Evolutionary conservation across 2,797 vertebrate species (phyloP).

Genomic region (Amphiprion clarkii): DNA sequence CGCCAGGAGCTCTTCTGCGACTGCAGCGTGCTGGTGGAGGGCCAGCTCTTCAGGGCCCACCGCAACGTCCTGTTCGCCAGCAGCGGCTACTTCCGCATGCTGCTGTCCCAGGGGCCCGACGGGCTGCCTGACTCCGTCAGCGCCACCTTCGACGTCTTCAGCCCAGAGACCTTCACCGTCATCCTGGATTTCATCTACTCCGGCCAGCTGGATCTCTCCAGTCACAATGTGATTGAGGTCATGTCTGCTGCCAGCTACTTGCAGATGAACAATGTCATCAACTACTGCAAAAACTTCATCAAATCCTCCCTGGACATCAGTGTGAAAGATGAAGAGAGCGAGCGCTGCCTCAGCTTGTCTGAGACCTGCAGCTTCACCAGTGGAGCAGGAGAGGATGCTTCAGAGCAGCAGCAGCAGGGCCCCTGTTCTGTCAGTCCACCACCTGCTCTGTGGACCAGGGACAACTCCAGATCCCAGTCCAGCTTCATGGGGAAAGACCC

Average conservation of each 20-base stretch:
- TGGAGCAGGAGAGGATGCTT: conserved; percentile 72
- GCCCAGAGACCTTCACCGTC: conserved; percentile 93
- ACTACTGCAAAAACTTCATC: conserved; percentile 97
- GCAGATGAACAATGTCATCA: conserved; percentile 98
- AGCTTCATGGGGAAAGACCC: conserved; percentile 75
- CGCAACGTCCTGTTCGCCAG: conserved; percentile 96
- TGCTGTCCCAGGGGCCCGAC: conserved; percentile 90
- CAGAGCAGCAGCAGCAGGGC: conserved; percentile 79
- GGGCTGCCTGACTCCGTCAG: conserved; percentile 86
- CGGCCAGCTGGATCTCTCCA: conserved; percentile 93
- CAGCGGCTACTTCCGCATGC: conserved; percentile 98
- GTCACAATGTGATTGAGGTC: conserved; percentile 96
- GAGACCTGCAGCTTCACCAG: conserved; percentile 80
- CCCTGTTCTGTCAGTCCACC: conserved; percentile 84
- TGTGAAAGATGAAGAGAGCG: conserved; percentile 84
- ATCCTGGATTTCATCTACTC: conserved; percentile 98
- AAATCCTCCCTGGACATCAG: conserved; percentile 97
- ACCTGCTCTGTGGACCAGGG: conserved; percentile 86
- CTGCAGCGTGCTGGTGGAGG: conserved; percentile 95
- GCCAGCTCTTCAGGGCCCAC: conserved; percentile 95
- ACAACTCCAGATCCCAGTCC: conserved; percentile 77
- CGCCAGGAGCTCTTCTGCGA: conserved; percentile 96
- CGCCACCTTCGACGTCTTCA: conserved; percentile 95
- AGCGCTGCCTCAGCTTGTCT: conserved; percentile 80
- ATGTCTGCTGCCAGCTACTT: conserved; percentile 98